These are phyloP conservation scores for Prionailurus viverrinus DNA, from an alignment of 2,113 vertebrate genomes.

Conservation along the genomic window DNA sequence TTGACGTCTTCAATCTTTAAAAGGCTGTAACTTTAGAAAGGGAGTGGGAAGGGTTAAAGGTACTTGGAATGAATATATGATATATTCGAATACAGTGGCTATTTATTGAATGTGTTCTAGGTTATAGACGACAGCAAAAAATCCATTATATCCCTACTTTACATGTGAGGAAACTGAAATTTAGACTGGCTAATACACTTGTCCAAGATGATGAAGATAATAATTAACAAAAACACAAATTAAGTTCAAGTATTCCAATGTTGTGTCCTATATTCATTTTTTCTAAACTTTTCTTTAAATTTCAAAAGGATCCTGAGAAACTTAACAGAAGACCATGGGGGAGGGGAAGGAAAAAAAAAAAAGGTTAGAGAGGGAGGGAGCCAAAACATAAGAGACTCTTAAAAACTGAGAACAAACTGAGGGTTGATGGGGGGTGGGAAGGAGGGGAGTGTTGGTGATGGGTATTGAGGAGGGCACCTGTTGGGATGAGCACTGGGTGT, in stretches of 20 bases:
- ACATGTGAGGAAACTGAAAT: slow-evolving; percentile 3
- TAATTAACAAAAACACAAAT: slow-evolving; percentile 34
- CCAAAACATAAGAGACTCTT: no score
- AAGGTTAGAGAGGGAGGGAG: no score
- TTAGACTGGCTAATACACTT: not conserved
- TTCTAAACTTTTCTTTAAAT: slow-evolving; percentile 1
- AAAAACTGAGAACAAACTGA: no score
- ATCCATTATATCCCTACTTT: not conserved
- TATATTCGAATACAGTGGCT: not conserved
- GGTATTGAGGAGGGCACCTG: no score
- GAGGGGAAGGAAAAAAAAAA: no score
- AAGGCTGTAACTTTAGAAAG: not conserved
- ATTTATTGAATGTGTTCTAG: slow-evolving; percentile 15
- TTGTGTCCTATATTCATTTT: slow-evolving; percentile 5
- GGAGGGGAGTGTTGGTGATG: no score
- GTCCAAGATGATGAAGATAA: slow-evolving; percentile 9
- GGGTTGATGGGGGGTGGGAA: no score
- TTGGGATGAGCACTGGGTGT: no score
- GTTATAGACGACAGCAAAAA: not conserved
- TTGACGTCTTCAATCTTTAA: not conserved
- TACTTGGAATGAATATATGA: not conserved
- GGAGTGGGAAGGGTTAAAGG: not conserved
- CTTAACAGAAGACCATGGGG: no score
- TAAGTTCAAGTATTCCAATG: not conserved
- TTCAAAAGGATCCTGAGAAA: not conserved